Evolutionary conservation across 2,888 invertebrate species (phyloP).

Genomic region (Eulithis prunata): DNA sequence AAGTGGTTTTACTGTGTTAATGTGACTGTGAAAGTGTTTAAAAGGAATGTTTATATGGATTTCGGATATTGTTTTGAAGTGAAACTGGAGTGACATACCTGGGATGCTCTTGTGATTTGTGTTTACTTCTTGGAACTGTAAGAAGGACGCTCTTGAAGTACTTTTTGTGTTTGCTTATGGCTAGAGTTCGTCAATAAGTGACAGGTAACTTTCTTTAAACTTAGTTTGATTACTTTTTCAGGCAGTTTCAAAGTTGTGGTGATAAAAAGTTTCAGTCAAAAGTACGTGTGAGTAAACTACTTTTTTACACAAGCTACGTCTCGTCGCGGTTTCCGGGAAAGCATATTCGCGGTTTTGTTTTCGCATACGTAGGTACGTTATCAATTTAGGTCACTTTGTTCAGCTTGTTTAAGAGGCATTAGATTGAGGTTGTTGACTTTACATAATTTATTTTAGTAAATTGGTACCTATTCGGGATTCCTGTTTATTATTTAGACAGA

Average conservation of each 20-base stretch:
- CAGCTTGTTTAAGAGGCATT: conserved; percentile 1
- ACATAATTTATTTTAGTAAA: too few relatives aligned
- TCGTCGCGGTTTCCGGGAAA: conserved; percentile 12
- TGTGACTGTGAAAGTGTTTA: conserved; percentile 53
- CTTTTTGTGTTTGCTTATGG: conserved; percentile 67
- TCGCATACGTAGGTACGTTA: conserved; percentile 11
- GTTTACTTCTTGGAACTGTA: conserved; percentile 77
- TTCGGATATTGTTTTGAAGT: conserved; percentile 80
- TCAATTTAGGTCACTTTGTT: conserved; percentile 19
- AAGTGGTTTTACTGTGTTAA: conserved; percentile 60
- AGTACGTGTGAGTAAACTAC: conserved; percentile 38
- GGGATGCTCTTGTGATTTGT: conserved; percentile 77
- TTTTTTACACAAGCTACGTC: conserved; percentile 23
- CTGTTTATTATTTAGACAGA: too few relatives aligned
- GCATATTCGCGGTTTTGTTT: conserved; percentile 40
- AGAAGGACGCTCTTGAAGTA: conserved; percentile 63
- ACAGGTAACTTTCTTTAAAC: conserved; percentile 61
- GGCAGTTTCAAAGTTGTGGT: conserved; percentile 69
- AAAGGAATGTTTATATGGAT: conserved; percentile 70
- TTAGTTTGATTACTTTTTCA: conserved; percentile 68
- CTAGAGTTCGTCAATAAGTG: conserved; percentile 58
- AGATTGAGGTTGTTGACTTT: conserved; percentile 4
- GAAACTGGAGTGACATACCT: conserved; percentile 73
- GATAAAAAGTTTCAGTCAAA: conserved; percentile 74
- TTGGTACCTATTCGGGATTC: too few relatives aligned